Evolutionary conservation across 2,888 invertebrate species (phyloP).

Genomic region (Buathra laborator): DNA sequence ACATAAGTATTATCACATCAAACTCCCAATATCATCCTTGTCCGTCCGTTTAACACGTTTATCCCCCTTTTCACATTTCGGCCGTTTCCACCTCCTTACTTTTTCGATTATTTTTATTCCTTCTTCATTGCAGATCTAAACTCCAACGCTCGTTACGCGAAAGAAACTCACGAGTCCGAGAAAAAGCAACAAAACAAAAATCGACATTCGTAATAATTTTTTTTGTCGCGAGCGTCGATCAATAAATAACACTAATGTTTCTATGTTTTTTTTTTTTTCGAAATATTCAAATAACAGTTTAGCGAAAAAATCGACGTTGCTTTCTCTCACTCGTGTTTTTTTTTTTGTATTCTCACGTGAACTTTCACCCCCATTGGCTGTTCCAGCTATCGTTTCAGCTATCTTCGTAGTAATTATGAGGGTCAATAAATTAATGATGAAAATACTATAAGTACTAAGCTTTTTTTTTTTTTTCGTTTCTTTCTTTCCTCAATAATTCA

Average conservation of each 20-base stretch:
- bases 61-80: conserved; percentile 53
- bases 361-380: conserved; percentile 27
- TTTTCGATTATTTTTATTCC: conserved; percentile 6
- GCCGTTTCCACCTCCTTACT: conserved; percentile 5
- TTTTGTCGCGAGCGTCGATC: conserved; percentile 73
- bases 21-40: conserved; percentile 77
- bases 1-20: conserved; percentile 84
- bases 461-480: conserved; percentile 58
- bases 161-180: conserved; percentile 39
- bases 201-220: conserved; percentile 72
- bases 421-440: conserved; percentile 83
- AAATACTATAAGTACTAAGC: conserved; percentile 83
- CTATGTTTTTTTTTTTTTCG: conserved; percentile 61
- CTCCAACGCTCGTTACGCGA: conserved; percentile 28
- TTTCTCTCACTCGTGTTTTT: conserved; percentile 45
- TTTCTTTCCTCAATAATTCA: conserved; percentile 29
- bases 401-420: conserved; percentile 71
- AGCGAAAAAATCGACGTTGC: conserved; percentile 50
- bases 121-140: conserved; percentile 17
- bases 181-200: conserved; percentile 68
- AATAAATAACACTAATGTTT: conserved; percentile 80
- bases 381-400: conserved; percentile 36
- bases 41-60: conserved; percentile 67
- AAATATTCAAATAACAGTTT: conserved; percentile 77
- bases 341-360: conserved; percentile 18